Conservation (phyloP, 2,888 invertebrate species). For the Apamea epomidion region DNA sequence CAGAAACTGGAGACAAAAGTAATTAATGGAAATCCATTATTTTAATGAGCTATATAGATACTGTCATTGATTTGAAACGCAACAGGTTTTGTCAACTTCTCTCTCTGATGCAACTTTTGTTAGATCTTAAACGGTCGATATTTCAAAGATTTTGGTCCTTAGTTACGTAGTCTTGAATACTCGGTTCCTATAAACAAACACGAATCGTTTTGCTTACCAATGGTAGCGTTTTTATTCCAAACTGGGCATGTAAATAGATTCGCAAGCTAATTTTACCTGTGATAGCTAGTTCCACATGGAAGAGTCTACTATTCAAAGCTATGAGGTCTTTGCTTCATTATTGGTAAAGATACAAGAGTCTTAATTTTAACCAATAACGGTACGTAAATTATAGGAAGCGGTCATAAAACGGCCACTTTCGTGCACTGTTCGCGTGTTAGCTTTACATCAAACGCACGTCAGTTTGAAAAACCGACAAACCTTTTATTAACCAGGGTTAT, state of each 20-base stretch:
- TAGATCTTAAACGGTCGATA: background rate
- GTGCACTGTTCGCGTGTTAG: too few relatives aligned
- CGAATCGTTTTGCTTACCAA: background rate
- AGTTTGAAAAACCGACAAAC: background rate
- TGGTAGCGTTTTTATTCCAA: background rate
- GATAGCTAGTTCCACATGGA: background rate
- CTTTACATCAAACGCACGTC: too few relatives aligned
- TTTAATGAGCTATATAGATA: background rate
- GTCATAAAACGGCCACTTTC: background rate
- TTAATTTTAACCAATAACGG: background rate
- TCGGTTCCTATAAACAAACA: background rate
- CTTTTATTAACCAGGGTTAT: background rate
- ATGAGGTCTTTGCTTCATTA: too few relatives aligned
- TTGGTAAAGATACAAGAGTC: background rate
- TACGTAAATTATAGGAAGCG: background rate
- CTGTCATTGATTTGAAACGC: background rate
- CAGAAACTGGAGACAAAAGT: constrained; percentile 4
- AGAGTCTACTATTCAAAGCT: background rate
- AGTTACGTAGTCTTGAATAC: background rate
- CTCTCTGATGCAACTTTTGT: background rate
- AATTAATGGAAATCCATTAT: background rate
- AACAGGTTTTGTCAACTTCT: background rate
- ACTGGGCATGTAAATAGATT: background rate
- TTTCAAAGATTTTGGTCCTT: background rate
- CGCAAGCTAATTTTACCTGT: background rate